Evolutionary conservation across 2,113 vertebrate genomes (phyloP), one percentile per base, ranked within the genome.

Genomic region (Euleptes europaea): DNA sequence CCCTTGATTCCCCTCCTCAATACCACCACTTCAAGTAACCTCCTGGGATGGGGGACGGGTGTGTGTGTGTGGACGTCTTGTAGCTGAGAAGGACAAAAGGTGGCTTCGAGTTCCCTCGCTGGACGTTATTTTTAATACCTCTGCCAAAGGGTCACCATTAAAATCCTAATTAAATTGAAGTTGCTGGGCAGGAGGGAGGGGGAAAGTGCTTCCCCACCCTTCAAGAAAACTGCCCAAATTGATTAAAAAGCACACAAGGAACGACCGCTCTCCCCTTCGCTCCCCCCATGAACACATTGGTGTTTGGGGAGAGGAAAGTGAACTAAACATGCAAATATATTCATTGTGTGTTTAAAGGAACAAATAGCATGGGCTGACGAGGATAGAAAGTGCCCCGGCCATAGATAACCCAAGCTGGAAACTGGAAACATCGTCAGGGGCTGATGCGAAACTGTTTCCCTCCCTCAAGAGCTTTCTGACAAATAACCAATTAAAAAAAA

Each of bases 141-240:
- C 77, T 84, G 65, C 81, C 42, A 87, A 66, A 73, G 83, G 77
- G 78, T 57, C 63, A 92, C 90, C 82, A 88, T 93, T 91, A 86
- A 89, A 92, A 89, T 85, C 77, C 81, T 81, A 51, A 70, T 88
- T 74, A 82, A 60, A 40, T 40, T 86, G 42, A 87, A 88, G 67
- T 67, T 88, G 70, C 82, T 82, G 80, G 73, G 40, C 85, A 81
- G 40, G 66, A 87, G 84, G 78, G 88, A 21, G 1, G 35, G 35
- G 60, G 38, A 14, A 88, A 86, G 83, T 71, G 77, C 81, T 83
- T 13, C n/a, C 66, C 6, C 65, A 31, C 65, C 28, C 28, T 66
- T 72, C 70, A 65, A 77, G 73, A 67, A 88, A 49, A 35, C 0
- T 81, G 79, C 63, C 89, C 87, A 26, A 44, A 0, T 6, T 74